A percentile compares a stretch with the other conserved stretches of the same genome.
phyloP scores from a whole-genome alignment of 37 sponge, comb jelly and placozoan species.

The Agelas oroides region DNA sequence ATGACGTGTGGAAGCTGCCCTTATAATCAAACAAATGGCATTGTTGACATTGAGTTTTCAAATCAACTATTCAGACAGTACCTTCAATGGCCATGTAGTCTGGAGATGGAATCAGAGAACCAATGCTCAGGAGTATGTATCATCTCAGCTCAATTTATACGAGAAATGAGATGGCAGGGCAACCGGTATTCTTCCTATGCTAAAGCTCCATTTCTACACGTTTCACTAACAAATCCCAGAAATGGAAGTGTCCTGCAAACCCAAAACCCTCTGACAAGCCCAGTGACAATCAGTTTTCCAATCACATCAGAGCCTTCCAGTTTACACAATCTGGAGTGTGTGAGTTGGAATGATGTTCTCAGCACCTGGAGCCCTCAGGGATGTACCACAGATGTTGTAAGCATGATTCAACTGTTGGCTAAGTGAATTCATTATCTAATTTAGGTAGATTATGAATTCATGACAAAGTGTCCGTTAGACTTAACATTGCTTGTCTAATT shows the following conservation, averaged over 20 bases:
- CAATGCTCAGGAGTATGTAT: slow-evolving; percentile 40
- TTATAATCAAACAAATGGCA: too few species aligned
- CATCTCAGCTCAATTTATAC: slow-evolving; percentile 5
- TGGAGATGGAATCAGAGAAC: background rate
- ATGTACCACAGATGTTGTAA: slow-evolving; percentile 13
- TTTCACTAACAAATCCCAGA: slow-evolving; percentile 16
- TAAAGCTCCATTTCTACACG: slow-evolving; percentile 20
- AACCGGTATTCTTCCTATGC: slow-evolving; percentile 5
- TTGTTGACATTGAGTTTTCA: slow-evolving; percentile 18
- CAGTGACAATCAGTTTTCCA: slow-evolving; percentile 20
- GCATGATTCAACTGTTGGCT: too few species aligned
- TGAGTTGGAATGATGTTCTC: slow-evolving; percentile 8
- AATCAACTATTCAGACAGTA: slow-evolving; percentile 2
- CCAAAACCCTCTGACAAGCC: background rate
- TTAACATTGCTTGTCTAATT: too few species aligned
- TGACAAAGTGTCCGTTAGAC: too few species aligned
- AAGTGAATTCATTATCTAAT: background rate
- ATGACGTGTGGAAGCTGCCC: background rate
- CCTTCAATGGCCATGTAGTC: slow-evolving; percentile 34
- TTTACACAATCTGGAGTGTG: slow-evolving; percentile 27
- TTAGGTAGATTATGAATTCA: background rate
- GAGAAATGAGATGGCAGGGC: slow-evolving; percentile 55
- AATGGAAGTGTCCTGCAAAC: slow-evolving; percentile 4
- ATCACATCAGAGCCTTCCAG: background rate
- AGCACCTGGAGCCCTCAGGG: slow-evolving; percentile 20